phyloP scores from a whole-genome alignment of 2,113 vertebrate genomes.

The Pionites leucogaster region DNA sequence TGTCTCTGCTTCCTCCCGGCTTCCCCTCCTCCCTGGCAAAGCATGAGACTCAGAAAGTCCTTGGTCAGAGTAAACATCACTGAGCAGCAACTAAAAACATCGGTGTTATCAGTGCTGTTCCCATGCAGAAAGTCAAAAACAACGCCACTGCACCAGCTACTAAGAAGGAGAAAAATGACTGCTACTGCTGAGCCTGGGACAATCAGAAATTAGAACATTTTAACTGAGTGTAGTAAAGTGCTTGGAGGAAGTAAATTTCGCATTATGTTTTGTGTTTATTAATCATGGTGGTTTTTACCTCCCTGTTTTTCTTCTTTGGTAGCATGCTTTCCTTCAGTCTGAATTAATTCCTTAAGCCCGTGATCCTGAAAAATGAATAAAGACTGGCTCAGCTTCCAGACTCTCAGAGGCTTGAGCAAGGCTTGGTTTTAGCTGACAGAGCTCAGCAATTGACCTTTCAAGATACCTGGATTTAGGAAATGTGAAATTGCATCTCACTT shows the following conservation, averaged over 20 bases:
- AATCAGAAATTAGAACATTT: not conserved
- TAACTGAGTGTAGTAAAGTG: not conserved
- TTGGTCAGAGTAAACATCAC: no score
- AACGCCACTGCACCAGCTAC: no score
- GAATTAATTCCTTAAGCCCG: not conserved
- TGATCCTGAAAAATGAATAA: not conserved
- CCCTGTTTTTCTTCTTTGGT: not conserved
- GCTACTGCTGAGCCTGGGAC: no score
- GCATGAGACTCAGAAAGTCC: no score
- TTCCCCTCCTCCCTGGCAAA: no score
- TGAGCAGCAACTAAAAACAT: no score
- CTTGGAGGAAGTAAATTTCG: not conserved
- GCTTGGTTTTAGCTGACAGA: not conserved
- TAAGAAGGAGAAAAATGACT: no score
- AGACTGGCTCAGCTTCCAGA: not conserved
- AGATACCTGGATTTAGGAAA: not conserved
- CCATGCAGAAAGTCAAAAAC: no score
- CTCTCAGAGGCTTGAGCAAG: not conserved
- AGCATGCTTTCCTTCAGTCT: not conserved
- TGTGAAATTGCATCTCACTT: not conserved
- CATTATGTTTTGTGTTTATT: not conserved
- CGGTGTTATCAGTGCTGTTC: no score
- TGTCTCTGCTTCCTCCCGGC: no score
- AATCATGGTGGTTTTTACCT: not conserved
- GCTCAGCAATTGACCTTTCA: not conserved